Evolutionary conservation across 2,888 invertebrate species (phyloP), one percentile per base, ranked within the genome.

Genomic region (Thymelicus acteon): DNA sequence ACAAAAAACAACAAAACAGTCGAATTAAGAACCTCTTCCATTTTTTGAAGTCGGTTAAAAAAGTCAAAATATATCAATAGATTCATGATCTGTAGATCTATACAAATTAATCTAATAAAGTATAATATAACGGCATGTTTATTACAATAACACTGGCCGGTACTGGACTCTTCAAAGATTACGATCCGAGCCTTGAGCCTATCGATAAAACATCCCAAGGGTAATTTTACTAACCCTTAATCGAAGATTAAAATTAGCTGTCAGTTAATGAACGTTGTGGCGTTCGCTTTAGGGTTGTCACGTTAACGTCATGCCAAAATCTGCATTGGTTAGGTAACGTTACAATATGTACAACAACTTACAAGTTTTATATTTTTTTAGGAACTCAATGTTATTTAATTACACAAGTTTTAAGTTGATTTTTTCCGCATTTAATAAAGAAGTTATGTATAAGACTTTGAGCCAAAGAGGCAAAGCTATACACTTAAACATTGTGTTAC

Each of bases 171-270:
- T 19, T 69, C 44, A 69, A 62, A 69, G 69, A 69, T 63, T 69
- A 63, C 69, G 48, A 61, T 60, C 63, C 39, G 58, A 19, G 63
- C 69, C 69, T 69, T 58, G 19, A 69, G 69, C 69, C 69, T 69
- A 72, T 71, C 71, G 72, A 74, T 75, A 74, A 75, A 70, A 73
- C 67, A 74, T 73, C 78, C 73, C 74, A 74, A 72, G 74, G 78
- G 85, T 85, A 87, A 88, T 89, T 88, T 89, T 83, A 87, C 80
- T 87, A 87, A 84, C 80, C 80, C 85, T 89, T 91, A 91, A 91
- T 90, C 88, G 89, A 88, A 86, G 87, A 89, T 88, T 92, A 90
- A 91, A 91, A 92, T 91, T 90, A 91, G 83, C 87, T 88, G 89
- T 88, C 89, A 87, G 85, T 80, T 88, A 87, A 87, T 86, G 85